Evolutionary conservation across 2,113 vertebrate genomes (phyloP).

Genomic region (Serilophus lunatus): DNA sequence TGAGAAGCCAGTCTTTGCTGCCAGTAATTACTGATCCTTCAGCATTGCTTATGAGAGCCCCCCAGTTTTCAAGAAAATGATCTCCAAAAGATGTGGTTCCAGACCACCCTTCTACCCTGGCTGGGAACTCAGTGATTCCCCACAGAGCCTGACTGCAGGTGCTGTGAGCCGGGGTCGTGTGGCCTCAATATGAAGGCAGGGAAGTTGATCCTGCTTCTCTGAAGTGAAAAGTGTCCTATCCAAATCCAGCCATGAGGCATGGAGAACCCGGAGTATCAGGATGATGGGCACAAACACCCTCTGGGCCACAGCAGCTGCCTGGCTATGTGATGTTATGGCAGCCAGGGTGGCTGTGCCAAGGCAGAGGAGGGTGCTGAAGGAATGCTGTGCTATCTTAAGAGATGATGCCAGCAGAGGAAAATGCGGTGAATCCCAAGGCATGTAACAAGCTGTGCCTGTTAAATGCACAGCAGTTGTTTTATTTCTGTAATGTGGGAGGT

Average conservation of each 20-base stretch:
- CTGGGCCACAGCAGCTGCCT: background rate
- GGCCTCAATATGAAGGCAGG: background rate
- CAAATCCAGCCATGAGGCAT: background rate
- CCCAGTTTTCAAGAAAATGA: background rate
- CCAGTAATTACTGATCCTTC: background rate
- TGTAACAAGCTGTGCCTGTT: background rate
- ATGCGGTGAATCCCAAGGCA: background rate
- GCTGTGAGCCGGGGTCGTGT: fast-evolving
- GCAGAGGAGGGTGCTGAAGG: background rate
- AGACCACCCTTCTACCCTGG: background rate
- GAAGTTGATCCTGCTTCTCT: background rate
- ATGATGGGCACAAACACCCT: fast-evolving
- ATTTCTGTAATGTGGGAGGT: background rate
- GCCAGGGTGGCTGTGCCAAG: background rate
- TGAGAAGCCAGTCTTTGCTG: background rate
- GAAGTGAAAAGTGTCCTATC: background rate
- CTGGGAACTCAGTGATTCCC: background rate
- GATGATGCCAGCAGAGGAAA: constrained; percentile 15
- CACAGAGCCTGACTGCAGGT: background rate
- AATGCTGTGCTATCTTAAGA: background rate
- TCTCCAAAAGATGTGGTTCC: background rate
- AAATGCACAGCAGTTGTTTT: background rate
- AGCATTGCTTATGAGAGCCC: background rate
- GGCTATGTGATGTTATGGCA: fast-evolving
- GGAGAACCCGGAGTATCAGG: background rate